Percentiles rank a stretch among this genome's conserved stretches.
phyloP scores from a whole-genome alignment of 2,888 invertebrate genomes.

The Drosophila mettleri region DNA sequence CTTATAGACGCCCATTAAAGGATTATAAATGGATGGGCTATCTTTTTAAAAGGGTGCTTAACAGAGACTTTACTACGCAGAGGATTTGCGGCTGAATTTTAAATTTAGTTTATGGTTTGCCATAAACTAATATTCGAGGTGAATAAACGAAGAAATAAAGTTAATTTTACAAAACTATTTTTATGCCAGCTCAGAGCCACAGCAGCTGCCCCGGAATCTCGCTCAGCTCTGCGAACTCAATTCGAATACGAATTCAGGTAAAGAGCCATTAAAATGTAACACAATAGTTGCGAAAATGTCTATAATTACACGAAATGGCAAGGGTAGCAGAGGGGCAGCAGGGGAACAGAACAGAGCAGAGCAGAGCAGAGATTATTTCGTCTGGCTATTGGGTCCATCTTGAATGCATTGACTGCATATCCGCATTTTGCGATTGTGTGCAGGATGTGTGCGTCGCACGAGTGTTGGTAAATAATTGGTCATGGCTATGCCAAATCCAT shows the following conservation, averaged over 20 bases:
- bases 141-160: neutral
- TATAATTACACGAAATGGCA: conserved; percentile 67
- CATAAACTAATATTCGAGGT: conserved; percentile 23
- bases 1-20: conserved; percentile 73
- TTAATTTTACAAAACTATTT: neutral
- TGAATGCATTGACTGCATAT: conserved; percentile 68
- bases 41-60: conserved; percentile 37
- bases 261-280: conserved; percentile 69
- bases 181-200: neutral
- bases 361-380: conserved; percentile 9
- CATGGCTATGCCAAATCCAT: conserved; percentile 51
- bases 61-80: conserved; percentile 22
- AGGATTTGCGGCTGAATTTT: conserved; percentile 27
- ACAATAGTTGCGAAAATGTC: conserved; percentile 76
- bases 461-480: conserved; percentile 77
- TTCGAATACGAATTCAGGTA: conserved; percentile 60
- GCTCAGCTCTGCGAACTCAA: conserved; percentile 7
- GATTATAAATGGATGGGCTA: conserved; percentile 70
- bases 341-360: neutral
- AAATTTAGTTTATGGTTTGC: conserved; percentile 33
- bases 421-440: conserved; percentile 56
- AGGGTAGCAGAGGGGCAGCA: neutral
- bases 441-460: conserved; percentile 64
- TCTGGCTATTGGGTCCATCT: conserved; percentile 38
- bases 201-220: neutral